phyloP scores from a whole-genome alignment of 1,140 invertebrate species.

The Meloidogyne hapla region DNA sequence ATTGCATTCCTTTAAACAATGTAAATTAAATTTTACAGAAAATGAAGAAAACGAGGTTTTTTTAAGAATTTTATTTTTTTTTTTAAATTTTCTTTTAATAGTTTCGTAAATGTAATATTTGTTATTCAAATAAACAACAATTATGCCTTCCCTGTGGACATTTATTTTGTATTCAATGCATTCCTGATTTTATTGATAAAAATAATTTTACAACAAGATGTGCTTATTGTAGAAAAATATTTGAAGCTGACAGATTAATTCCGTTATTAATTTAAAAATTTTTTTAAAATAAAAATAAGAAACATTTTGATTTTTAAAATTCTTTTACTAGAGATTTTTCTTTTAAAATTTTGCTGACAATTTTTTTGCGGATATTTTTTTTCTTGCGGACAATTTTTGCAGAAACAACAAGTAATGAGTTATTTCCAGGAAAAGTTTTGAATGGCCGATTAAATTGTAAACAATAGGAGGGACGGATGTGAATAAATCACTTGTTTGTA shows the following conservation, averaged over 20 bases:
- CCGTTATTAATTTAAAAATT: slow-evolving; percentile 2
- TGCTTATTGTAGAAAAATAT: slow-evolving; percentile 6
- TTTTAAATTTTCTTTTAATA: not conserved
- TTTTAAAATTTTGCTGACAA: too few species aligned
- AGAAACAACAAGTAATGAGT: too few species aligned
- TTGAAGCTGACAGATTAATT: not conserved
- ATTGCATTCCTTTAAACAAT: not conserved
- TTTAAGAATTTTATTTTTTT: not conserved
- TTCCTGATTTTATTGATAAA: slow-evolving; percentile 4
- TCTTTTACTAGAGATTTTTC: too few species aligned
- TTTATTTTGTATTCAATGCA: not conserved
- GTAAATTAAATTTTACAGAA: not conserved
- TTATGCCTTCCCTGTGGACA: not conserved
- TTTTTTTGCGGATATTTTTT: too few species aligned
- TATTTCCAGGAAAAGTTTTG: too few species aligned
- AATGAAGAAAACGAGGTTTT: not conserved
- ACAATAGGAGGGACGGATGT: too few species aligned
- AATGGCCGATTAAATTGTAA: too few species aligned
- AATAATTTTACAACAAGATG: slow-evolving; percentile 1
- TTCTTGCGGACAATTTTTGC: too few species aligned
- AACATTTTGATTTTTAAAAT: too few species aligned
- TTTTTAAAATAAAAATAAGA: not conserved
- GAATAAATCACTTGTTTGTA: too few species aligned
- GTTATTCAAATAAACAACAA: slow-evolving; percentile 6
- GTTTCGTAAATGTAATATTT: not conserved